A percentile compares a stretch with the other conserved stretches of the same genome.
These are phyloP conservation scores for Zonitis immaculata DNA, from an alignment of 2,888 invertebrate genomes.

Conservation along the genomic window DNA sequence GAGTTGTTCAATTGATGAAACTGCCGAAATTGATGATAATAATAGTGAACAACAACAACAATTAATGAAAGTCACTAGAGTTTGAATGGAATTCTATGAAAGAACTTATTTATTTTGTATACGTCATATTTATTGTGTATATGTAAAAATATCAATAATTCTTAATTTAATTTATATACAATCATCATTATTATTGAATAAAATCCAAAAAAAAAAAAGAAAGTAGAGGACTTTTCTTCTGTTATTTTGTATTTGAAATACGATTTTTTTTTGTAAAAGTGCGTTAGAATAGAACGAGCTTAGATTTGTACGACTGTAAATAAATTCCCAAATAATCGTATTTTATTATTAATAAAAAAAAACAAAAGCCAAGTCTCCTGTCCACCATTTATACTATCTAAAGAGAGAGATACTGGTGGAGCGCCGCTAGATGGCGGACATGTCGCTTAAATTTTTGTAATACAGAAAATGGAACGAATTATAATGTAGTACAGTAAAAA, in stretches of 20 bases:
- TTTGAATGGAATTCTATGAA: too few relatives aligned
- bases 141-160: too few relatives aligned
- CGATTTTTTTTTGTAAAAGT: slow-evolving; percentile 20
- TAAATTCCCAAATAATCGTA: slow-evolving; percentile 10
- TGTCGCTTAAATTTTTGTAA: too few relatives aligned
- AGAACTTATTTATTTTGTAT: slow-evolving; percentile 9
- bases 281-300: slow-evolving; percentile 33
- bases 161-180: too few relatives aligned
- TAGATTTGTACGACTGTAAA: slow-evolving; percentile 40
- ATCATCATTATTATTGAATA: too few relatives aligned
- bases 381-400: too few relatives aligned
- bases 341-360: slow-evolving; percentile 27
- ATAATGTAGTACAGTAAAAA: slow-evolving; percentile 37
- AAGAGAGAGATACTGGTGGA: too few relatives aligned
- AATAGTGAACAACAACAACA: slow-evolving; percentile 9
- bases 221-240: too few relatives aligned
- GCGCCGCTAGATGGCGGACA: too few relatives aligned
- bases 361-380: too few relatives aligned
- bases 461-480: slow-evolving; percentile 40
- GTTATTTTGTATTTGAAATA: too few relatives aligned
- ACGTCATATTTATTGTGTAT: slow-evolving; percentile 27
- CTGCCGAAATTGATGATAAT: slow-evolving; percentile 25
- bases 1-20: slow-evolving; percentile 38
- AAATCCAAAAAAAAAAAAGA: too few relatives aligned
- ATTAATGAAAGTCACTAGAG: slow-evolving; percentile 27